Evolutionary conservation across 2,113 vertebrate species (phyloP), one percentile per base, ranked within the genome.

Genomic region (Halichoerus grypus): DNA sequence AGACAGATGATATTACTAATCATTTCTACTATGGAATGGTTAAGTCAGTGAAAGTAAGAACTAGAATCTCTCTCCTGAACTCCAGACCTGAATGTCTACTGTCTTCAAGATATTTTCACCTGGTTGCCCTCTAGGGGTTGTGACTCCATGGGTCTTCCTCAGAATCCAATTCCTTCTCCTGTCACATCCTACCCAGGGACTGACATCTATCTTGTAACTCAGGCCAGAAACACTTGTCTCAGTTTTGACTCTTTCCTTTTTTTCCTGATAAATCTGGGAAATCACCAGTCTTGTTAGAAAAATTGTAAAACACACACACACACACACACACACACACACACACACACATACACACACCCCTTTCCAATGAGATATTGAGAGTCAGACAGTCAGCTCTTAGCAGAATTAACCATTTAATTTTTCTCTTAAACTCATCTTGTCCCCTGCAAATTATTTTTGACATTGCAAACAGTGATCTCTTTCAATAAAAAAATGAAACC

Each of bases 261-360:
- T 84, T 96, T 59, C n/a, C 19, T 24, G 4, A 5, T 63, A 92
- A 92, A 81, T 69, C 1, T 13, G 55, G 26, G 36, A 80, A 39
- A 31, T 89, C 12, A 81, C 79, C 57, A 74, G 55, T 76, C 39
- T 88, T 96, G 2, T 85, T 69, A 92, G 31, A 46, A 97, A 91
- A 83, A 61, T 87, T 77, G 0, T 49, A 57, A 8, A 0, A 84
- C 7, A 26, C 1, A 7, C 61, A 39, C 22, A 49, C 33, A 18
- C n/a, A n/a, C 46, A 6, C 28, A 39, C 24, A 88, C 31, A 51
- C 51, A 53, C 51, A 4, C 33, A 22, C 22, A 85, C 22, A n/a
- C 51, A 51, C 51, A 53, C 51, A 4, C 33, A 22, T 16, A 85
- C 22, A n/a, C 51, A 39, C 11, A 28, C 74, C 6, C 86, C 39